phyloP scores from a whole-genome alignment of 2,113 vertebrate genomes.

The Nothoprocta perdicaria region DNA sequence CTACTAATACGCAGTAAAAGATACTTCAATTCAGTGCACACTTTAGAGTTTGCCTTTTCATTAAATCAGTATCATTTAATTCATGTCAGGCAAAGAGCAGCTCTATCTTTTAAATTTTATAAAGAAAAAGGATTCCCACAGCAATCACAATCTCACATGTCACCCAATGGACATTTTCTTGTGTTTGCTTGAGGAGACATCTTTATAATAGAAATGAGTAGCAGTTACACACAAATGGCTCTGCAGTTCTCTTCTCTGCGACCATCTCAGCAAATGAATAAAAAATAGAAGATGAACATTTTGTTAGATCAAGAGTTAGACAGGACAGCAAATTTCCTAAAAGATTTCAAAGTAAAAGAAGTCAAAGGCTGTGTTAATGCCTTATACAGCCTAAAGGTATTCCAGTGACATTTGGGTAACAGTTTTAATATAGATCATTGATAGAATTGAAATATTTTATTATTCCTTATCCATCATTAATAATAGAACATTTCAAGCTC shows the following conservation, averaged over 20 bases:
- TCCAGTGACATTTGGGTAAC: neutral
- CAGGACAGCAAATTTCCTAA: neutral
- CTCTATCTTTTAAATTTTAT: neutral
- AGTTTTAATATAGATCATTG: neutral
- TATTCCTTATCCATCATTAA: neutral
- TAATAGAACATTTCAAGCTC: neutral
- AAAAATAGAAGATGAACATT: neutral
- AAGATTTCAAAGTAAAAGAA: neutral
- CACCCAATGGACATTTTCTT: neutral
- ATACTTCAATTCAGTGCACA: neutral
- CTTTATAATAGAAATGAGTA: neutral
- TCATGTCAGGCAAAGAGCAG: neutral
- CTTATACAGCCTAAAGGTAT: neutral
- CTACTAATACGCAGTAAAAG: neutral
- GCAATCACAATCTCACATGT: neutral
- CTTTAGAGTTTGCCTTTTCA: neutral
- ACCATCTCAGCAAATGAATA: neutral
- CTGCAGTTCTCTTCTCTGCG: neutral
- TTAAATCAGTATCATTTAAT: neutral
- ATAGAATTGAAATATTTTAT: neutral
- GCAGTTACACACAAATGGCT: neutral
- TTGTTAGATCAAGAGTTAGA: neutral
- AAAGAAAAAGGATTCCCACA: neutral
- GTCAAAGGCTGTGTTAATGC: neutral
- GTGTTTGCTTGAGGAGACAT: neutral